Percentiles rank a stretch among this genome's conserved stretches.
Evolutionary conservation across 2,113 vertebrate genomes (phyloP).

Genomic region (Trogon surrucura): DNA sequence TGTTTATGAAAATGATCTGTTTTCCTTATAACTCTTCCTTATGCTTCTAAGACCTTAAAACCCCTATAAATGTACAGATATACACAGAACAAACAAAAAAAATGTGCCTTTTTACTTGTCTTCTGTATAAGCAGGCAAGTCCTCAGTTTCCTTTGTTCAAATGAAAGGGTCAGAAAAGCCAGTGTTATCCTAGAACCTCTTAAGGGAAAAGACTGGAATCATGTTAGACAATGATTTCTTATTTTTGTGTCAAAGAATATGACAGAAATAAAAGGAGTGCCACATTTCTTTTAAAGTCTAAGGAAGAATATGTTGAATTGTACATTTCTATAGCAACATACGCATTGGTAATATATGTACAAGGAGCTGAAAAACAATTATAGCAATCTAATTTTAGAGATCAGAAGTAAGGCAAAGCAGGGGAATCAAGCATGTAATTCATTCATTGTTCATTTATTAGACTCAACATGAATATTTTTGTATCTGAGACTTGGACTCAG

Average conservation of each 20-base stretch:
- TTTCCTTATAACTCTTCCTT: not conserved
- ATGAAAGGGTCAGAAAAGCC: not conserved
- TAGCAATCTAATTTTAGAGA: constrained; percentile 20
- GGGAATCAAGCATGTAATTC: constrained; percentile 38
- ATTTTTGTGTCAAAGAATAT: not conserved
- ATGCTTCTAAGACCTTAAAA: not conserved
- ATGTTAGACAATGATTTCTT: not conserved
- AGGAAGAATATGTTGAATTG: not conserved
- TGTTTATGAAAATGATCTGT: not conserved
- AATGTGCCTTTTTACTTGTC: not conserved
- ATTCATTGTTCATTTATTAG: constrained; percentile 46
- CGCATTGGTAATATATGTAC: not conserved
- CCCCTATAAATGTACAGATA: not conserved
- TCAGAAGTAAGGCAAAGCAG: constrained; percentile 31
- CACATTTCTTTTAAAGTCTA: not conserved
- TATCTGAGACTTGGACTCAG: not conserved
- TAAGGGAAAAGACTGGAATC: not conserved
- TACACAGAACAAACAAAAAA: not conserved
- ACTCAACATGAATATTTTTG: not conserved
- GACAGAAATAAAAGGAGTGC: not conserved
- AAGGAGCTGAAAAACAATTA: constrained; percentile 22
- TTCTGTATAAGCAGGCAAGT: not conserved
- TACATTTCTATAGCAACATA: not conserved
- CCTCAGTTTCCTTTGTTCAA: not conserved
- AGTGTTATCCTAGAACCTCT: not conserved